Conservation (phyloP, 2,888 invertebrate species). For the Drosophila limbata region DNA sequence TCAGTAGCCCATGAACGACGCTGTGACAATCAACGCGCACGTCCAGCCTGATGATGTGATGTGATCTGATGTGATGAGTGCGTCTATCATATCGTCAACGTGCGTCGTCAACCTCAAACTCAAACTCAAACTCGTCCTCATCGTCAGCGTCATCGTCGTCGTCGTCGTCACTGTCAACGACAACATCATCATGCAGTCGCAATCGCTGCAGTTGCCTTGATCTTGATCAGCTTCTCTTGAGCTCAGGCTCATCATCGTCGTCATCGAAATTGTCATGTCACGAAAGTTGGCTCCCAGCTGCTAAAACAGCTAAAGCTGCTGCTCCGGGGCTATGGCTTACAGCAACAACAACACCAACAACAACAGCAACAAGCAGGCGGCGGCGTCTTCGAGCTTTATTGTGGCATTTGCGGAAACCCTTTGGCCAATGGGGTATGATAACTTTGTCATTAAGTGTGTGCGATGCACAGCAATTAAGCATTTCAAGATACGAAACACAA, state of each 20-base stretch:
- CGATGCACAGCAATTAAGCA: conserved; percentile 47
- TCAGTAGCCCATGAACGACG: conserved; percentile 32
- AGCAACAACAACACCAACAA: conserved; percentile 12
- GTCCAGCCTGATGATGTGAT: conserved; percentile 77
- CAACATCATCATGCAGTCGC: conserved; percentile 77
- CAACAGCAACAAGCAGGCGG: conserved; percentile 32
- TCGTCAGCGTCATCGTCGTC: conserved; percentile 37
- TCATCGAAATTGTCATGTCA: conserved; percentile 81
- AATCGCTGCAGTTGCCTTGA: conserved; percentile 55
- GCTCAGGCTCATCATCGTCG: conserved; percentile 73
- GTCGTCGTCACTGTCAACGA: conserved; percentile 76
- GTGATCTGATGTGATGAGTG: conserved; percentile 80
- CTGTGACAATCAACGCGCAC: conserved; percentile 80
- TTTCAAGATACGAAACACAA: conserved; percentile 11
- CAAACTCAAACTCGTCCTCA: conserved; percentile 29
- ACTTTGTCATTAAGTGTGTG: conserved; percentile 59
- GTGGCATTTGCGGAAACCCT: conserved; percentile 60
- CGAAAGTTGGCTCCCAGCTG: conserved; percentile 78
- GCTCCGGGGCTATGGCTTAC: conserved; percentile 20
- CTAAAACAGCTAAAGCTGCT: conserved; percentile 51
- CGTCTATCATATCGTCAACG: conserved; percentile 80
- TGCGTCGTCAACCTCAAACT: conserved; percentile 47
- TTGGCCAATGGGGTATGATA: conserved; percentile 55
- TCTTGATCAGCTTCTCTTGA: conserved; percentile 59
- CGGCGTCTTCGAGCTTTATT: conserved; percentile 68